Base-by-base conservation (phyloP, 2,888 invertebrate species). In the Tachina fera region DNA sequence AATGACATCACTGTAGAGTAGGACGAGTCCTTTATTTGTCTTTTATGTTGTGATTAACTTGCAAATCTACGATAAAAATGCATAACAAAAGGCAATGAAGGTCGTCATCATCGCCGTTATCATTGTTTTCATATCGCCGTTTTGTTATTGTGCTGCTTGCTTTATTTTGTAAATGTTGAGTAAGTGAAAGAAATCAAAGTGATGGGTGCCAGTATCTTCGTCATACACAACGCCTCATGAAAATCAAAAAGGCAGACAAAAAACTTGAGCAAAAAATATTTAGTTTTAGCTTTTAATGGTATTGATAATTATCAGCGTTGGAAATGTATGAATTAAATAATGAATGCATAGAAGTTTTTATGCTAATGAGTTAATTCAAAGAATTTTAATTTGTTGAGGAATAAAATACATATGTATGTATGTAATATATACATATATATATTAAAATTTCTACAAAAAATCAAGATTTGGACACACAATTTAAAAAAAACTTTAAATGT, bases 241-340 rank as follows among this genome's bases (percentile, higher is more conserved):
- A 90, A 91, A 91, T 91, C 91, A 91, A 91, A 91, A 91, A 91
- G 91, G 91, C 91, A 91, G 85, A 88, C 87, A 19, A 75, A 65
- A 70, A 43, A 39, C 8, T 60, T 16, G 3, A 8, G 9, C n/a
- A 39, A 61, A 65, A 56, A 3, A 45, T 9, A 61, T 49, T 22
- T 47, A 1, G 3, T 75, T 76, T 65, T 49, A 56, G 53, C 22
- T 67, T 47, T 56, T n/a, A 51, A 41, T 67, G 14, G 3, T 22
- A 16, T 11, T 45, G 22, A 6, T 14, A 41, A 60, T 45, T 19
- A 19, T n/a, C 74, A 81, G 75, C 4, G 14, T 1, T 61, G n/a
- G n/a, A 70, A 81, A 75, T 19, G 47, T 45, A 51, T 81, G 1
- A 13, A 75, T 31, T 31, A 31, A 6, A 6, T 6, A 31, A 31